A percentile compares a stretch with the other conserved stretches of the same genome.
Conservation (phyloP, 2,797 vertebrate species). For the Takifugu ocellatus region DNA sequence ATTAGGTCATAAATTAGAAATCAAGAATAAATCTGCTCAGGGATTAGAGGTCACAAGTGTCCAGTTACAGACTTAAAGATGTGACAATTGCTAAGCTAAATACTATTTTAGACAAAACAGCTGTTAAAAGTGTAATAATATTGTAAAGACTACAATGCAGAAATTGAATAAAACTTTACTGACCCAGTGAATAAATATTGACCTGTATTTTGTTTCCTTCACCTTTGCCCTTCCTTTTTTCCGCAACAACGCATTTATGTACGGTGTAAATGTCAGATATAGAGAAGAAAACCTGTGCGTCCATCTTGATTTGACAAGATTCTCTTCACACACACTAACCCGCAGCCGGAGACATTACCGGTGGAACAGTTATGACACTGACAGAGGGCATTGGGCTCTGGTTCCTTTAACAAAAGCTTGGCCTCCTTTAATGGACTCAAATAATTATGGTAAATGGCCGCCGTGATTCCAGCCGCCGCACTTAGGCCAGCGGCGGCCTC, state of each 20-base stretch:
- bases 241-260: no score
- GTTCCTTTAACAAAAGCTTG: conserved; percentile 14
- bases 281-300: neutral
- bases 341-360: conserved; percentile 16
- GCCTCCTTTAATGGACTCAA: conserved; percentile 39
- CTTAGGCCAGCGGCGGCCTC: conserved; percentile 47
- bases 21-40: no score
- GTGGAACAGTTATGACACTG: conserved; percentile 22
- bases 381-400: conserved; percentile 21
- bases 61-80: no score
- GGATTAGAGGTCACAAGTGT: no score
- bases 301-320: conserved; percentile 20
- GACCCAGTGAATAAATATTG: neutral
- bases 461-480: conserved; percentile 24
- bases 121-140: no score
- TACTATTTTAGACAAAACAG: no score
- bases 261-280: no score
- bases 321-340: conserved; percentile 8
- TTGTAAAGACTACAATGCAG: no score
- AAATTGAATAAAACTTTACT: neutral
- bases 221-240: neutral
- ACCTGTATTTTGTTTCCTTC: neutral
- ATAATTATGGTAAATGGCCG: conserved; percentile 54
- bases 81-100: no score
- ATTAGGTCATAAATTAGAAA: no score